These are phyloP conservation scores for Hemichromis elongatus DNA, from an alignment of 2,113 vertebrate genomes.

Conservation along the genomic window DNA sequence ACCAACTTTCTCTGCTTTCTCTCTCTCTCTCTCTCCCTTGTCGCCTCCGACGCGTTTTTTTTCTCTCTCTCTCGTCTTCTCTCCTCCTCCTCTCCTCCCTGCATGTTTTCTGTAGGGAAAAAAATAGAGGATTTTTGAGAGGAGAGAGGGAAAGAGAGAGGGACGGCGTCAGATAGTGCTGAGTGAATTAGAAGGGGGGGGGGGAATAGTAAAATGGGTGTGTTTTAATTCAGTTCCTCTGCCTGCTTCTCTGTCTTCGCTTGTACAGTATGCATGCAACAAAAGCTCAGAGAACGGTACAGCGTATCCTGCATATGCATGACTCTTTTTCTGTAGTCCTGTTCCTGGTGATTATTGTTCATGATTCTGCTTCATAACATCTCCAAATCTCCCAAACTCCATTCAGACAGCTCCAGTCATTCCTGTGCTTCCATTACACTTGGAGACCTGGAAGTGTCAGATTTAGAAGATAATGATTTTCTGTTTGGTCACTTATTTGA, in stretches of 20 bases:
- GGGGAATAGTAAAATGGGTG: conserved; percentile 17
- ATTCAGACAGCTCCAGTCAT: background rate
- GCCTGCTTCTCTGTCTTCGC: background rate
- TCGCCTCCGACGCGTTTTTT: conserved; percentile 33
- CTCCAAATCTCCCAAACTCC: background rate
- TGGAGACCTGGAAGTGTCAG: background rate
- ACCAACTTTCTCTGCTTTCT: conserved; percentile 60
- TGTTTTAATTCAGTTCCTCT: conserved; percentile 37
- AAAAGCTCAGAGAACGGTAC: background rate
- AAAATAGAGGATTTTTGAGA: background rate
- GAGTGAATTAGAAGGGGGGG: conserved; percentile 18
- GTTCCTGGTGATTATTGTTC: too few species aligned
- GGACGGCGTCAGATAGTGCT: conserved; percentile 8
- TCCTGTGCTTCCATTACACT: background rate
- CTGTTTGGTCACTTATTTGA: background rate
- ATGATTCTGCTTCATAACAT: background rate
- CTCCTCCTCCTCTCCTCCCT: conserved; percentile 54
- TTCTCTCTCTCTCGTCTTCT: conserved; percentile 21
- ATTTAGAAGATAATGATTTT: background rate
- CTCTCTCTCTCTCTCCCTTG: conserved; percentile 9
- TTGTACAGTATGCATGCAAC: background rate
- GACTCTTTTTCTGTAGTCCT: background rate
- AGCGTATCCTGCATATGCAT: too few species aligned
- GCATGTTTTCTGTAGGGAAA: conserved; percentile 43
- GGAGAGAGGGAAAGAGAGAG: background rate